Percentiles rank a stretch among this genome's conserved stretches.
phyloP scores from a whole-genome alignment of 2,113 vertebrate species.

The Psammodynastes pulverulentus region DNA sequence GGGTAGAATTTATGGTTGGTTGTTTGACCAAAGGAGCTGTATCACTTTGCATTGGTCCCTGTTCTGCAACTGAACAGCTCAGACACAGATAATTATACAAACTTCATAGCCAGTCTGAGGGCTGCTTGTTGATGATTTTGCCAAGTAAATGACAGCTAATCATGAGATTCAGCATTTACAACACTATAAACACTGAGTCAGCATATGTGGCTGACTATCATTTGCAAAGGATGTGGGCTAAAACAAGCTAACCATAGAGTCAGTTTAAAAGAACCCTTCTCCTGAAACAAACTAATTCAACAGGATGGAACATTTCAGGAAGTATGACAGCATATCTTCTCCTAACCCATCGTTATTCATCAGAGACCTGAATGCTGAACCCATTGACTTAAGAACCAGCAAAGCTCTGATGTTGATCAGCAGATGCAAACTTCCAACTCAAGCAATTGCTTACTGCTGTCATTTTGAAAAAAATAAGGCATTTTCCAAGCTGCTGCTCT shows the following conservation, averaged over 20 bases:
- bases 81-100: neutral
- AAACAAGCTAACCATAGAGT: neutral
- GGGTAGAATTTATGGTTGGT: neutral
- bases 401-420: neutral
- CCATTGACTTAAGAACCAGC: neutral
- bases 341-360: neutral
- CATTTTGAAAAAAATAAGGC: neutral
- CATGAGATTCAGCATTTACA: neutral
- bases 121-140: neutral
- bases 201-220: neutral
- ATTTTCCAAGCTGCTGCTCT: neutral
- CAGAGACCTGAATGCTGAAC: neutral
- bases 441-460: neutral
- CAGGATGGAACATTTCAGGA: neutral
- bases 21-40: neutral
- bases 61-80: neutral
- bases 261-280: neutral
- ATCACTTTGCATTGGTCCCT: neutral
- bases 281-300: neutral
- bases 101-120: neutral
- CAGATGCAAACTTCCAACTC: neutral
- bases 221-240: neutral
- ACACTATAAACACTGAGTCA: neutral
- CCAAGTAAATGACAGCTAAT: neutral
- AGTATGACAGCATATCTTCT: neutral